Evolutionary conservation across 2,113 vertebrate genomes (phyloP).

Genomic region (Perognathus longimembris): DNA sequence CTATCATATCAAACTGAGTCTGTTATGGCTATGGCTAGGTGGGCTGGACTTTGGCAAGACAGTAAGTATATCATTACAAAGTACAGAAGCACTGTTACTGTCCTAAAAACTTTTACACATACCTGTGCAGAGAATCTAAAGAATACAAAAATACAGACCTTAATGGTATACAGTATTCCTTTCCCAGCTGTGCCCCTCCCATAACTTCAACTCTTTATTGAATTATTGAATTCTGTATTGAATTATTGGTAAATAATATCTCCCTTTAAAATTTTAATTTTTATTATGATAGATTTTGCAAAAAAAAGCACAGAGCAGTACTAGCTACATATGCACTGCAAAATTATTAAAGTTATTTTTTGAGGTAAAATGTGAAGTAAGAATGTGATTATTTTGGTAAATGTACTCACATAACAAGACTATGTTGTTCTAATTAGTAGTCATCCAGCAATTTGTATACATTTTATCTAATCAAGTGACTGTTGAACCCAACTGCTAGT

Average conservation of each 20-base stretch:
- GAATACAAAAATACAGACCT: neutral
- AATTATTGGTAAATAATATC: neutral
- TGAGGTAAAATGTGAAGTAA: neutral
- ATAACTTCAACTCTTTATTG: neutral
- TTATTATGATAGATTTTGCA: neutral
- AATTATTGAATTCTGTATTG: neutral
- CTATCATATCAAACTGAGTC: neutral
- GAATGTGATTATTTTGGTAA: conserved; percentile 5
- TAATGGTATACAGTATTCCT: accelerated
- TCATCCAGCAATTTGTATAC: neutral
- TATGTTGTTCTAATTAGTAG: neutral
- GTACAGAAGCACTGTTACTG: neutral
- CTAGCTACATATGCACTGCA: neutral
- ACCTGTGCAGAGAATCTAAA: neutral
- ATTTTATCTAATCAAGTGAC: neutral
- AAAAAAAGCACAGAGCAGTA: neutral
- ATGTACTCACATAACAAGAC: neutral
- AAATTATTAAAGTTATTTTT: neutral
- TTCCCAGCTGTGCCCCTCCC: neutral
- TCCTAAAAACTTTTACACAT: neutral
- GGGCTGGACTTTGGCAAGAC: neutral
- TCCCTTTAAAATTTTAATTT: neutral
- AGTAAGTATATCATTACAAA: neutral
- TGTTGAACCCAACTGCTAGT: neutral
- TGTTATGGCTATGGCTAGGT: neutral